Conservation (phyloP, 2,113 vertebrate genomes). For the Aptenodytes patagonicus region DNA sequence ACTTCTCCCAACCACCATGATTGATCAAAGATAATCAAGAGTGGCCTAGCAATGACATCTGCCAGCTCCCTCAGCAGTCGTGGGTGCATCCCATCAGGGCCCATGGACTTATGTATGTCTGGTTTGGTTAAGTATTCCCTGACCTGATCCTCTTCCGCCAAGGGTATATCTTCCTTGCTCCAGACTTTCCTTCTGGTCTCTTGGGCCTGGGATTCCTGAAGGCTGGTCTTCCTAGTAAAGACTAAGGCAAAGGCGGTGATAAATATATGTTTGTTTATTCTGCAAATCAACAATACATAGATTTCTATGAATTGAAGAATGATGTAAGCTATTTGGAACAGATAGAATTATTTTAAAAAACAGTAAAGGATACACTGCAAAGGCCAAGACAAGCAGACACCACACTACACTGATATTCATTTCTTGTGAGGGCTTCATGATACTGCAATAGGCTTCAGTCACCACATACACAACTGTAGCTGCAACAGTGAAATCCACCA, state of each 20-base stretch:
- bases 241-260: neutral
- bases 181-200: too few species aligned
- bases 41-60: too few species aligned
- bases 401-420: constrained; percentile 96
- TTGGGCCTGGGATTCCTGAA: neutral
- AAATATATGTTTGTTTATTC: neutral
- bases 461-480: constrained; percentile 89
- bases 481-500: constrained; percentile 92
- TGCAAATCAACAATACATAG: neutral
- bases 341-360: neutral
- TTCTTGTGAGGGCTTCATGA: constrained; percentile 85
- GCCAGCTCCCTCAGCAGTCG: too few species aligned
- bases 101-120: too few species aligned
- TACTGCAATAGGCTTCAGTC: constrained; percentile 88
- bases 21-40: too few species aligned
- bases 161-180: too few species aligned
- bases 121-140: too few species aligned
- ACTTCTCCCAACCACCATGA: too few species aligned
- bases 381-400: constrained; percentile 90
- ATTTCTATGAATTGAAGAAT: neutral
- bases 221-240: neutral
- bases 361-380: constrained; percentile 91
- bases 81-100: too few species aligned
- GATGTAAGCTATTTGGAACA: neutral
- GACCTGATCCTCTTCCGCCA: too few species aligned